Base-by-base conservation (phyloP, 2,888 invertebrate genomes). In the Troides helena region DNA sequence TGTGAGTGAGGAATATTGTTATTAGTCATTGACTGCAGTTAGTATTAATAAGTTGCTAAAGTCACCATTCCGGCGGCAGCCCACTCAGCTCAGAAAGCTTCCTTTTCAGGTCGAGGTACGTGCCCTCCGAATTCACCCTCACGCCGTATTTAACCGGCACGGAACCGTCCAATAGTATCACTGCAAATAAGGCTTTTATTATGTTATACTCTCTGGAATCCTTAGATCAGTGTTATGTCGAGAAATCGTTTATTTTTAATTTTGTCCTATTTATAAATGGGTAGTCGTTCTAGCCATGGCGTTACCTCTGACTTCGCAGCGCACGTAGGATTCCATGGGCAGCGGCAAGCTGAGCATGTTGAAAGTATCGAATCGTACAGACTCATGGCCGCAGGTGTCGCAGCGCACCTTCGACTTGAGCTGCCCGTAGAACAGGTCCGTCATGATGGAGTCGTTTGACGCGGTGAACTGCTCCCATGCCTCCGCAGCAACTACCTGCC, bases 361-460 rank as follows among this genome's bases (percentile, higher is more conserved):
- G 93, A 98, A 98, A 2, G 98, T 96, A 90, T 98, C 98, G 88
- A 98, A 98, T 60, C 97, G 94, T 70, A 97, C 97, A 66, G 97
- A 97, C 79, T 97, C 96, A 74, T 95, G 95, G 14, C 95, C 95
- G 89, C 98, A 98, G 30, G 95, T 95, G 79, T 95, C 94, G 87
- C 98, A 98, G 63, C 95, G 95, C 66, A 95, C 96, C 84, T 96
- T 95, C 6, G 98, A 98, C 88, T 98, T 97, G 14, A 98, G 94
- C 86, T 98, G 98, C 0, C 98, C 98, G 87, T 97, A 97, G 93
- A 98, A 98, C 75, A 98, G 91, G 84, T 98, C 98, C 66, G 97
- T 97, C 75, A 98, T 95, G 74, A 98, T 96, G 58, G 97, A 97
- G 84, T 95, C 95, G 93, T 98, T 98, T 77, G 97, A 94, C 3